A percentile compares a stretch with the other conserved stretches of the same genome.
These are phyloP conservation scores for Myanophis thanlyinensis DNA, from an alignment of 2,113 vertebrate genomes.

Conservation along the genomic window DNA sequence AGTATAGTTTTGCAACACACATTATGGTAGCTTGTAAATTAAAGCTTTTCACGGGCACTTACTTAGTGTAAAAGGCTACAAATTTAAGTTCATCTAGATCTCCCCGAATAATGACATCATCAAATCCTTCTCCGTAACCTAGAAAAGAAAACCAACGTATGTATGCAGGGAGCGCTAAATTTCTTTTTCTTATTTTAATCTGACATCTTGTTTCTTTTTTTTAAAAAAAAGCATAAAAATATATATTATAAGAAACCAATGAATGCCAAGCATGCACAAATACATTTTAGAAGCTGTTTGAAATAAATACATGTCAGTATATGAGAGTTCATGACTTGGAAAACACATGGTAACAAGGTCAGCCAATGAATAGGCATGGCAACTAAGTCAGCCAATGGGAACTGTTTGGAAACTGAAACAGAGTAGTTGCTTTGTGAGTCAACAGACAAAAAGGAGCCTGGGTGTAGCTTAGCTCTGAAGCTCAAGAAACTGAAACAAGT, in stretches of 20 bases:
- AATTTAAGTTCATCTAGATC: conserved; percentile 95
- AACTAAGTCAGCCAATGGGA: too few species aligned
- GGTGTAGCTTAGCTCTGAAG: too few species aligned
- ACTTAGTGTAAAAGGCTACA: conserved; percentile 98
- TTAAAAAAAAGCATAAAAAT: background rate
- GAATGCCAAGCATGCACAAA: background rate
- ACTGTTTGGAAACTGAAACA: too few species aligned
- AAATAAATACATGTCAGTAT: background rate
- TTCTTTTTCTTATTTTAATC: background rate
- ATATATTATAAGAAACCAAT: background rate
- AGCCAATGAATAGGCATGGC: too few species aligned
- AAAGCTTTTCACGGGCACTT: conserved; percentile 43
- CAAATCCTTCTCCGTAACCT: conserved; percentile 96
- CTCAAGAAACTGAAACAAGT: too few species aligned
- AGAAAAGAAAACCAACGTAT: conserved; percentile 19
- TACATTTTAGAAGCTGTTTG: background rate
- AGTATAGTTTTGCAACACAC: background rate
- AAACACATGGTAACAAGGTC: too few species aligned
- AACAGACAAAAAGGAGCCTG: too few species aligned
- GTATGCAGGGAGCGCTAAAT: background rate
- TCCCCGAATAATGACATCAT: conserved; percentile 96
- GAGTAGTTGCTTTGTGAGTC: too few species aligned
- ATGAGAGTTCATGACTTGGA: too few species aligned
- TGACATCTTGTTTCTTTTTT: background rate
- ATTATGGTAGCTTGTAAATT: background rate